phyloP scores from a whole-genome alignment of 2,797 vertebrate species.

The Atherinosoma microstoma region DNA sequence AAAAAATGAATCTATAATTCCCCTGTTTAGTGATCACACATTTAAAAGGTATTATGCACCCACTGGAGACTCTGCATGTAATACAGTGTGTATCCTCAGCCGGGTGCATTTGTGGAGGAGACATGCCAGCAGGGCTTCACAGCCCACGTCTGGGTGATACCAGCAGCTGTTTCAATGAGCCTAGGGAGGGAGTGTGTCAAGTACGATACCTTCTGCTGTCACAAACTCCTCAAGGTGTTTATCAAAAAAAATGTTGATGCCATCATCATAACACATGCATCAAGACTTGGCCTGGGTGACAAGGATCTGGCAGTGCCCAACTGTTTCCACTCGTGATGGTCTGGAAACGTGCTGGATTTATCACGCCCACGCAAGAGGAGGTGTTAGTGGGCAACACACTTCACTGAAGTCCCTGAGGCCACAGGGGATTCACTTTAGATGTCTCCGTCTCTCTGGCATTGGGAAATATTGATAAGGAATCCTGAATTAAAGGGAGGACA shows the following conservation, averaged over 20 bases:
- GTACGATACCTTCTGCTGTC: slow-evolving; percentile 80
- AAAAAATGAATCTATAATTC: slow-evolving; percentile 59
- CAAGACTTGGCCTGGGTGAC: slow-evolving; percentile 64
- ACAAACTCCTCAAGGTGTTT: slow-evolving; percentile 81
- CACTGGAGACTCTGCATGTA: slow-evolving; percentile 72
- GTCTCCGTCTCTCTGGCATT: slow-evolving; percentile 44
- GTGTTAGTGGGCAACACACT: slow-evolving; percentile 61
- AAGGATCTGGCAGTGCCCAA: slow-evolving; percentile 68
- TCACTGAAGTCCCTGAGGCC: slow-evolving; percentile 54
- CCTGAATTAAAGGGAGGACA: slow-evolving; percentile 55
- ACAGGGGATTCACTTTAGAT: slow-evolving; percentile 56
- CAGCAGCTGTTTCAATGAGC: slow-evolving; percentile 80
- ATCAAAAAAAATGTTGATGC: slow-evolving; percentile 78
- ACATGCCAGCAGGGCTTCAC: slow-evolving; percentile 70
- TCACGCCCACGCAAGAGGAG: slow-evolving; percentile 55
- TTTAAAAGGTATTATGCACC: slow-evolving; percentile 73
- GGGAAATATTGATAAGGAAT: slow-evolving; percentile 65
- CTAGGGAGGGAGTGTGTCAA: slow-evolving; percentile 73
- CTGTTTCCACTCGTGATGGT: slow-evolving; percentile 65
- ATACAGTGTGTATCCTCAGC: slow-evolving; percentile 79
- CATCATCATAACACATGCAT: slow-evolving; percentile 63
- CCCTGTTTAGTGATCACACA: slow-evolving; percentile 69
- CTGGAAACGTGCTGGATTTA: slow-evolving; percentile 50
- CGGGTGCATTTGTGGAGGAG: slow-evolving; percentile 66
- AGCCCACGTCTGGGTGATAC: slow-evolving; percentile 72